Base-by-base conservation (phyloP, 2,113 vertebrate species). In the Sander lucioperca region DNA sequence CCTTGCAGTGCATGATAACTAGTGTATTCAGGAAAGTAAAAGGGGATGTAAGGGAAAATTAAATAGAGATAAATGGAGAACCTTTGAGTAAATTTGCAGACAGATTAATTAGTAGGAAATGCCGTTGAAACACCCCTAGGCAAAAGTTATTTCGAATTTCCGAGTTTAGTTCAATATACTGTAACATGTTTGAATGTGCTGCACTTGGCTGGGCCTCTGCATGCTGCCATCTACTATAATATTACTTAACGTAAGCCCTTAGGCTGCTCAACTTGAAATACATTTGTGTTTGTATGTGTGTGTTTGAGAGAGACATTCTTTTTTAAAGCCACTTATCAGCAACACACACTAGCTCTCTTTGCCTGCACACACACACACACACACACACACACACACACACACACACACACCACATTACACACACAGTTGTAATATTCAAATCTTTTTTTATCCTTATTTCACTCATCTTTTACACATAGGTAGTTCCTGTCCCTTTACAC, bases 271-370 rank as follows among this genome's bases (percentile, higher is more conserved):
- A 27, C 54, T 71, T 45, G 45, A 71, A 51, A 48, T 70, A 30
- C 33, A n/a, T 36, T 33, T 81, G 43, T 73, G 62, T 70, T 39
- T 39, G 36, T 39, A 39, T 39, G 36, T 39, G 36, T 39, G 62
- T 56, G 43, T 64, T 58, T 15, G 30, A 47, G 47, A 69, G 19
- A 80, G 50, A 76, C 43, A 58, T 74, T 73, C 33, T 48, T 75
- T 72, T 48, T 58, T 59, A 59, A 63, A 77, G 71, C 71, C 43
- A 67, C 67, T 79, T 48, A 77, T 79, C 39, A 71, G 56, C 62
- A 73, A 2, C 54, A 27, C n/a, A 54, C 27, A 61, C 9, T 16
- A 19, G 18, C 54, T 0, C 61, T 57, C 51, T 53, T 53, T 53
- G 19, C 36, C 8, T 39, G 8, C 23, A 5, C 9, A 47, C 54